phyloP scores from a whole-genome alignment of 2,113 vertebrate species.

The Lophotis ruficrista region DNA sequence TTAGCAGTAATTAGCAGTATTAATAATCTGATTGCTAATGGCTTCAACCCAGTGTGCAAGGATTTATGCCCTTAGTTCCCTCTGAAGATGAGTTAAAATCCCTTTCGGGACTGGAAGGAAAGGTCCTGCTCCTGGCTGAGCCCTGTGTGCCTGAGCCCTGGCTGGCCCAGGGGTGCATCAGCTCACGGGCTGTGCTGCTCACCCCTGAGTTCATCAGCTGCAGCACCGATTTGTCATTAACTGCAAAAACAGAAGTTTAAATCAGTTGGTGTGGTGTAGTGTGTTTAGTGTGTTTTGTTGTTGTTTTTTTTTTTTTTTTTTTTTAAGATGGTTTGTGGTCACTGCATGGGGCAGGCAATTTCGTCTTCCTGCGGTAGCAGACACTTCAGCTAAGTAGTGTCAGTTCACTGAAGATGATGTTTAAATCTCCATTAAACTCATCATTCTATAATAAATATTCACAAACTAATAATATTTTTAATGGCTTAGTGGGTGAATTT shows the following conservation, averaged over 20 bases:
- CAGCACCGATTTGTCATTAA: neutral
- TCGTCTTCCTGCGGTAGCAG: neutral
- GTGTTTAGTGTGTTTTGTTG: too few relatives aligned
- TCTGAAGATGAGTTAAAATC: neutral
- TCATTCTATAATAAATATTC: neutral
- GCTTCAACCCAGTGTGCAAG: neutral
- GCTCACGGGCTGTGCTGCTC: neutral
- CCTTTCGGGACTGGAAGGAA: neutral
- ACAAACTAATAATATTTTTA: neutral
- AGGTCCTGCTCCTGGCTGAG: neutral
- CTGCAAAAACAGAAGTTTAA: neutral
- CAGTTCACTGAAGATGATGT: neutral
- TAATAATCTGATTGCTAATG: neutral
- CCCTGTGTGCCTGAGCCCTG: neutral
- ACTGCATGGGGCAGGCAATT: neutral
- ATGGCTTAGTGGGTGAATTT: neutral
- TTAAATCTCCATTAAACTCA: constrained; percentile 27
- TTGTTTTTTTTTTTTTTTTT: neutral
- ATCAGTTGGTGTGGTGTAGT: neutral
- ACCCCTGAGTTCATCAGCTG: neutral
- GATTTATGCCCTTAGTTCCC: neutral
- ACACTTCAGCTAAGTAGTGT: neutral
- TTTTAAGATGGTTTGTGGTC: neutral
- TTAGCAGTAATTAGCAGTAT: too few relatives aligned
- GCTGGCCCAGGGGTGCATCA: too few relatives aligned